Percentiles rank a stretch among this genome's conserved stretches.
These are phyloP conservation scores for Theretra japonica DNA, from an alignment of 2,888 invertebrate species.

Conservation along the genomic window DNA sequence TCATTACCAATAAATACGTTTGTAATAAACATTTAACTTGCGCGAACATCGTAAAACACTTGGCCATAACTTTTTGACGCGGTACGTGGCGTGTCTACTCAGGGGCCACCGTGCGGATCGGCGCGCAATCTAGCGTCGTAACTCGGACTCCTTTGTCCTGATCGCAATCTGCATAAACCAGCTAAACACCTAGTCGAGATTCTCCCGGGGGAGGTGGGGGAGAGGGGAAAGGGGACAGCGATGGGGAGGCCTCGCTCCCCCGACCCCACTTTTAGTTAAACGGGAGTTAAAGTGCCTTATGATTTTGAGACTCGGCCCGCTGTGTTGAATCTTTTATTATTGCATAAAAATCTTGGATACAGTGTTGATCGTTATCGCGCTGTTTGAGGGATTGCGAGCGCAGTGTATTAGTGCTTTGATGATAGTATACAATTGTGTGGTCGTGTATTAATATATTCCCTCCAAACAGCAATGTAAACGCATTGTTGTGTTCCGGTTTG, in stretches of 20 bases:
- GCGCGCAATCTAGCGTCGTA: constrained; percentile 74
- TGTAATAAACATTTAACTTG: constrained; percentile 33
- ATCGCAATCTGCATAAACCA: constrained; percentile 83
- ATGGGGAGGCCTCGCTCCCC: constrained; percentile 34
- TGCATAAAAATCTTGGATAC: constrained; percentile 62
- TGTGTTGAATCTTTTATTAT: constrained; percentile 67
- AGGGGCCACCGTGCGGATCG: constrained; percentile 66
- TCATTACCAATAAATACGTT: constrained; percentile 5
- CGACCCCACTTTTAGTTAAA: constrained; percentile 52
- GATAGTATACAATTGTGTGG: neutral
- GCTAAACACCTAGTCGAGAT: constrained; percentile 81
- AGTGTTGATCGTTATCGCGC: constrained; percentile 52
- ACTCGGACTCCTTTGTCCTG: constrained; percentile 80
- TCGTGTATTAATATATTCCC: no score
- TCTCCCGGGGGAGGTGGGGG: constrained; percentile 52
- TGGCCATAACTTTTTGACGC: constrained; percentile 53
- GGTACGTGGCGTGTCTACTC: constrained; percentile 58
- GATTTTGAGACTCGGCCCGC: constrained; percentile 64
- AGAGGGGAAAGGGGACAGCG: constrained; percentile 35
- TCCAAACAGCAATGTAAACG: no score
- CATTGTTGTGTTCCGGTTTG: no score
- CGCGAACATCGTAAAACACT: constrained; percentile 46
- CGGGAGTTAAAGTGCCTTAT: constrained; percentile 73
- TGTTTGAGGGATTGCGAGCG: constrained; percentile 35
- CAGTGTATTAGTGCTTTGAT: neutral